These are phyloP conservation scores for Clarias magur DNA, from an alignment of 2,113 vertebrate genomes.

Conservation along the genomic window DNA sequence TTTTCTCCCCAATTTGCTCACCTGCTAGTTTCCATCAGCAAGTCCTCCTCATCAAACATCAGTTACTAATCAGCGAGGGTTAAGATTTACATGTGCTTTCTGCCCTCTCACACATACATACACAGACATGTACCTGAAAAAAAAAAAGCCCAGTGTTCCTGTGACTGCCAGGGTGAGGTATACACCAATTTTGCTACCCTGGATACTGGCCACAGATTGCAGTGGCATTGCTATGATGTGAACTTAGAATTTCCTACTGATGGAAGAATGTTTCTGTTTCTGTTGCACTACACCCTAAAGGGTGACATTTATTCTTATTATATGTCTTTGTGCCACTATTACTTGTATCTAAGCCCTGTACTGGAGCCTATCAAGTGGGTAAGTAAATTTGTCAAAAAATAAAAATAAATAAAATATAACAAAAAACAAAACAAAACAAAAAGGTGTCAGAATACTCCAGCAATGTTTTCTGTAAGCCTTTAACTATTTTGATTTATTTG, in stretches of 20 bases:
- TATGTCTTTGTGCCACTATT: neutral
- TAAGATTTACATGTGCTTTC: neutral
- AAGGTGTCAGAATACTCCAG: neutral
- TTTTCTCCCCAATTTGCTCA: neutral
- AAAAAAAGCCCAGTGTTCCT: neutral
- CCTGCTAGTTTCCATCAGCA: no score
- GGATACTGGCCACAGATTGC: neutral
- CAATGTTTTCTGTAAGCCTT: neutral
- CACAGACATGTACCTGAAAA: neutral
- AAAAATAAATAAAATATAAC: no score
- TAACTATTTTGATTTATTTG: neutral
- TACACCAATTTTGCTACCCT: neutral
- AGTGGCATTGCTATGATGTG: neutral
- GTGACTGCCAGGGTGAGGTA: neutral
- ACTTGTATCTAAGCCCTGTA: neutral
- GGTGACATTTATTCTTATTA: constrained; percentile 5
- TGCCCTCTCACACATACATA: neutral
- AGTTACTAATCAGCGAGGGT: neutral
- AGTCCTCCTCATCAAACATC: neutral
- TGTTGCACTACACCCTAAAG: neutral
- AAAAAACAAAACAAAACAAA: neutral
- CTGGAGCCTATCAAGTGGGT: neutral
- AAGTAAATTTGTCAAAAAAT: neutral
- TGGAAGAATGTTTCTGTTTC: neutral
- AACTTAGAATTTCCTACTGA: neutral